These are phyloP conservation scores for Gryon sp. DNA, from an alignment of 1,140 invertebrate species.

Conservation along the genomic window DNA sequence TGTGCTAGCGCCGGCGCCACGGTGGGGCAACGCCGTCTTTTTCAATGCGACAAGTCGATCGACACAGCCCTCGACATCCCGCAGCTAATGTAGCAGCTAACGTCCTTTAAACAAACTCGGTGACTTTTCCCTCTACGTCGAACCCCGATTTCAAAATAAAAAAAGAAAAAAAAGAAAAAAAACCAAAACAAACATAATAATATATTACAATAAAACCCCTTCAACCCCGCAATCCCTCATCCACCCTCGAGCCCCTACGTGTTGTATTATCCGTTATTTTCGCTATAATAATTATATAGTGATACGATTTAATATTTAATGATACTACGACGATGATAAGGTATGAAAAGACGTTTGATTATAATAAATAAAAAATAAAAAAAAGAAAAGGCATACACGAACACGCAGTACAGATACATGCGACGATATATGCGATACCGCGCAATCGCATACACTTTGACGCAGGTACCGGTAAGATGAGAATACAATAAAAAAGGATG, in stretches of 20 bases:
- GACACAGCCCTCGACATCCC: constrained; percentile 64
- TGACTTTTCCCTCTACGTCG: constrained; percentile 62
- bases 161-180: constrained; percentile 30
- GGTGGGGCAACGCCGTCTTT: constrained; percentile 24
- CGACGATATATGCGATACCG: constrained; percentile 63
- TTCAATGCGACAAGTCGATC: constrained; percentile 58
- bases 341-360: constrained; percentile 79
- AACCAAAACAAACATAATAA: constrained; percentile 46
- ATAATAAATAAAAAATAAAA: constrained; percentile 63
- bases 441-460: constrained; percentile 64
- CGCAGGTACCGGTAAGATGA: constrained; percentile 60
- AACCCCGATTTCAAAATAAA: constrained; percentile 53
- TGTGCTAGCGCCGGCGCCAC: constrained; percentile 10
- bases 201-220: constrained; percentile 36
- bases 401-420: constrained; percentile 67
- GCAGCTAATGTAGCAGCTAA: constrained; percentile 71
- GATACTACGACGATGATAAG: constrained; percentile 80
- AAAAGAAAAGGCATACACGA: constrained; percentile 60
- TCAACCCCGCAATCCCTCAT: constrained; percentile 50
- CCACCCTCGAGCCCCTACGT: constrained; percentile 76
- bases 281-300: constrained; percentile 80
- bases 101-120: constrained; percentile 64
- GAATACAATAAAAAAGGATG: constrained; percentile 66
- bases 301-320: constrained; percentile 79
- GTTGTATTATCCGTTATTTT: constrained; percentile 81